Conservation (phyloP, 35 echinoderm and acorn worm genomes). For the Ophiothrix spiculata region DNA sequence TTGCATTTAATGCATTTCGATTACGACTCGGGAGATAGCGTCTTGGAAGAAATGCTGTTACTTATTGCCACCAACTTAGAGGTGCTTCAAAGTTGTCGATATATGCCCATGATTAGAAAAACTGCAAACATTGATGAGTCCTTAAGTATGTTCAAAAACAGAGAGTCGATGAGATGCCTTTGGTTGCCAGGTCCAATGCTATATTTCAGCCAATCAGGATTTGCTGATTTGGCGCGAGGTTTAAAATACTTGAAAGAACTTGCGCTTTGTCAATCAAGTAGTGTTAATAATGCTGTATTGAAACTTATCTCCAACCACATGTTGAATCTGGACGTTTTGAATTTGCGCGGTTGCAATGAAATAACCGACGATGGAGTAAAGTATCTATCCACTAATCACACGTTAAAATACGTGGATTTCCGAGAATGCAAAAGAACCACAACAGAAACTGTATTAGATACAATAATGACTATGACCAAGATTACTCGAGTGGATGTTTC, state of each 20-base stretch:
- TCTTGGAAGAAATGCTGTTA: not conserved
- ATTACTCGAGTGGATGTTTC: not conserved
- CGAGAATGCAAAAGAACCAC: not conserved
- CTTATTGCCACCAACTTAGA: not conserved
- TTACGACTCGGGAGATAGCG: not conserved
- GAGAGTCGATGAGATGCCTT: not conserved
- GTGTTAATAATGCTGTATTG: not conserved
- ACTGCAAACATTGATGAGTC: not conserved
- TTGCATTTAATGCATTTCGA: constrained; percentile 2
- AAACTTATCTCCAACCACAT: not conserved
- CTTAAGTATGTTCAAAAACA: not conserved
- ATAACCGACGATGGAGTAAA: not conserved
- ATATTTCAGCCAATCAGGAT: not conserved
- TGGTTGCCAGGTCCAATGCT: not conserved
- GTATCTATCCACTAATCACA: not conserved
- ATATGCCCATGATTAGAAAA: not conserved
- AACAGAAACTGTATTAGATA: not conserved
- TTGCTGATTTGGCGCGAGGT: not conserved
- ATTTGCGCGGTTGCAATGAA: not conserved
- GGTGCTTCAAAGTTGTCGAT: not conserved
- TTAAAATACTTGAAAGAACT: not conserved
- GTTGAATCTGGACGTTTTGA: not conserved
- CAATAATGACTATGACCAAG: not conserved
- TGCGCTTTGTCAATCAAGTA: not conserved
- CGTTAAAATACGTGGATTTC: not conserved